phyloP scores from a whole-genome alignment of 2,888 invertebrate species.

The Apomyelois bistriatella region DNA sequence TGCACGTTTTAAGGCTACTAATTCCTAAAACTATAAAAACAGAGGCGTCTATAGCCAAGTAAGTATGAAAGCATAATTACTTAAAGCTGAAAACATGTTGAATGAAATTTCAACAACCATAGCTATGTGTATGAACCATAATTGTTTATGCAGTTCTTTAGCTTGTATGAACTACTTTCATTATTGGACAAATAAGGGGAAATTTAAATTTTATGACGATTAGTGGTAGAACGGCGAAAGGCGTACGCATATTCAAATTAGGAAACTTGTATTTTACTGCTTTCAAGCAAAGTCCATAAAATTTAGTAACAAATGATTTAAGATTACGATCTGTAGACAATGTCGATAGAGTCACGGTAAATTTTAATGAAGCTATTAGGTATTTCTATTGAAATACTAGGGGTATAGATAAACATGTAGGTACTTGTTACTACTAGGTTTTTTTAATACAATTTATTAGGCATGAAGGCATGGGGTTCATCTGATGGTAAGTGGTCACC shows the following conservation, averaged over 20 bases:
- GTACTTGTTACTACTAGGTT: no score
- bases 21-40: no score
- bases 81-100: no score
- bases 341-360: neutral
- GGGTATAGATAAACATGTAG: no score
- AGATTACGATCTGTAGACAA: constrained; percentile 1
- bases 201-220: neutral
- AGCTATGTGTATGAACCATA: neutral
- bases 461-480: no score
- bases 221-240: neutral
- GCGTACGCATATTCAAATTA: constrained; percentile 1
- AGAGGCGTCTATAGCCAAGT: no score
- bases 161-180: neutral
- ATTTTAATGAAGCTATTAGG: neutral
- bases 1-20: no score
- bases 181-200: neutral
- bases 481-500: no score
- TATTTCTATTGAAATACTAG: no score
- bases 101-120: no score
- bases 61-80: no score
- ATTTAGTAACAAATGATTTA: neutral
- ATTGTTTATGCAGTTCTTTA: neutral
- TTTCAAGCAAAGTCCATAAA: neutral
- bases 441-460: no score
- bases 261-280: neutral